phyloP scores from a whole-genome alignment of 2,888 invertebrate species.

The Cryptophagus acutangulus region DNA sequence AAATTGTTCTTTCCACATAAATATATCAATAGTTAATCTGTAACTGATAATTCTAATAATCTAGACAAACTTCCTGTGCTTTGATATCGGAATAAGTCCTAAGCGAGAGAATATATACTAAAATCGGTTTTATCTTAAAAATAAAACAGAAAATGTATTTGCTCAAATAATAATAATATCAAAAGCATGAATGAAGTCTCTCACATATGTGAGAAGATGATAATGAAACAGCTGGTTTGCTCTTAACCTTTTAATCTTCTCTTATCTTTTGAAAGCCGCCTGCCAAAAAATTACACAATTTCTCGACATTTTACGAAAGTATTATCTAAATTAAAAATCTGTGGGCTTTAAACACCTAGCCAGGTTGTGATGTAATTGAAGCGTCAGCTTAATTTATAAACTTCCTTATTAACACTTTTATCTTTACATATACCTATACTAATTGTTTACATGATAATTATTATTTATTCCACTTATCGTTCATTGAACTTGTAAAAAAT shows the following conservation, averaged over 20 bases:
- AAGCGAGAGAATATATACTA: conserved; percentile 17
- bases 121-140: conserved; percentile 13
- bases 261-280: no score
- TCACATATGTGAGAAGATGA: no score
- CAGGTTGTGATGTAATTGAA: background rate
- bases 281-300: no score
- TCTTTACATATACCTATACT: no score
- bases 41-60: conserved; percentile 29
- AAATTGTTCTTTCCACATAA: no score
- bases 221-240: conserved; percentile 7
- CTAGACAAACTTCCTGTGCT: conserved; percentile 30
- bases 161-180: no score
- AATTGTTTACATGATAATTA: conserved; percentile 20
- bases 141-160: no score
- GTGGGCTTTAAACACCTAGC: conserved; percentile 9
- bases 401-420: conserved; percentile 20
- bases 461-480: conserved; percentile 17
- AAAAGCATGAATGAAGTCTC: no score
- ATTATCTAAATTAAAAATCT: no score
- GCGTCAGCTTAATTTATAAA: conserved; percentile 24
- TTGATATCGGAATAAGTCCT: conserved; percentile 6
- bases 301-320: no score
- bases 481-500: conserved; percentile 17
- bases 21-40: no score
- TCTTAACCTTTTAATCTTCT: no score